Conservation (phyloP, 1,140 invertebrate genomes). For the Ditylenchus dipsaci region DNA sequence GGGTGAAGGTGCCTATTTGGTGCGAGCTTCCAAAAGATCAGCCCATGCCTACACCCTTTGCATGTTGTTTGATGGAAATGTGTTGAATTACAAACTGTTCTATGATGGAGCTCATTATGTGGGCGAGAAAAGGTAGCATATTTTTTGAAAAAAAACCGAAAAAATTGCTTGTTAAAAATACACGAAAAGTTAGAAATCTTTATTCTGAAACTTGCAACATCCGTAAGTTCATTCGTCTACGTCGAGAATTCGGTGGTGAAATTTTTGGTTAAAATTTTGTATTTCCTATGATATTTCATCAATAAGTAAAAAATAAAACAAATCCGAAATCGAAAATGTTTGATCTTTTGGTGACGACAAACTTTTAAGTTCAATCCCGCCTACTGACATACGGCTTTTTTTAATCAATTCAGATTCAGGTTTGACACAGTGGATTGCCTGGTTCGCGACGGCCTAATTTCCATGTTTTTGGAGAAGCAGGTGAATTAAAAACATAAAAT, state of each 20-base stretch:
- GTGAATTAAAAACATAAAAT: conserved; percentile 73
- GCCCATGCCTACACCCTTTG: conserved; percentile 54
- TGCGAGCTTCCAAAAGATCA: conserved; percentile 70
- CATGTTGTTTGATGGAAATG: conserved; percentile 69
- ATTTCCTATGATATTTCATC: too few relatives aligned
- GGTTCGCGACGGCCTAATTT: conserved; percentile 83
- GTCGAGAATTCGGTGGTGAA: too few relatives aligned
- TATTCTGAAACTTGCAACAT: not conserved
- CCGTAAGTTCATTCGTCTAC: conserved; percentile 3
- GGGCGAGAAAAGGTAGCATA: conserved; percentile 69
- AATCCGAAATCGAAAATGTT: too few relatives aligned
- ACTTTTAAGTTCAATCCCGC: too few relatives aligned
- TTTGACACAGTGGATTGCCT: conserved; percentile 66
- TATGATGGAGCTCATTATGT: conserved; percentile 73
- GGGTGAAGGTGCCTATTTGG: conserved; percentile 75
- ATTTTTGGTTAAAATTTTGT: too few relatives aligned
- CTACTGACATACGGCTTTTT: too few relatives aligned
- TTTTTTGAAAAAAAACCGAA: too few relatives aligned
- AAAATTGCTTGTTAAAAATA: too few relatives aligned
- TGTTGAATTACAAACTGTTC: conserved; percentile 81
- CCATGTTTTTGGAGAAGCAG: conserved; percentile 76
- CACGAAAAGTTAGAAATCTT: too few relatives aligned
- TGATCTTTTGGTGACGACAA: too few relatives aligned
- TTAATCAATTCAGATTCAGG: conserved; percentile 15
- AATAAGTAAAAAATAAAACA: too few relatives aligned